phyloP scores from a whole-genome alignment of 2,113 vertebrate genomes.

The Hucho hucho region DNA sequence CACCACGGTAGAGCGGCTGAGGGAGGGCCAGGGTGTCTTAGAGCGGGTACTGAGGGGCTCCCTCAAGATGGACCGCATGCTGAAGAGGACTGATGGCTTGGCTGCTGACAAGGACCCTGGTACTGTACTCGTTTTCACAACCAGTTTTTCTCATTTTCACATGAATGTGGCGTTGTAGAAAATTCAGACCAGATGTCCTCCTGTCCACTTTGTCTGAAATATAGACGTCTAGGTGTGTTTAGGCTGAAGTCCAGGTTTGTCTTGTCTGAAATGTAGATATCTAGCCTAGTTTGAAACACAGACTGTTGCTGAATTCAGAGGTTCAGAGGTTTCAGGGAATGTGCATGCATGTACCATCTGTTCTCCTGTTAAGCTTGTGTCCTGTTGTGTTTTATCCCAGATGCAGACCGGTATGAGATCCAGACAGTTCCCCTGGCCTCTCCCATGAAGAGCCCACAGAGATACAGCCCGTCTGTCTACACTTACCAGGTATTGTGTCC shows the following conservation, averaged over 20 bases:
- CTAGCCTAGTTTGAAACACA: too few species aligned
- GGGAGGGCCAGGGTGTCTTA: constrained; percentile 88
- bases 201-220: too few species aligned
- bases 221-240: too few species aligned
- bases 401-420: constrained; percentile 80
- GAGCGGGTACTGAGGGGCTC: constrained; percentile 86
- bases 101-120: constrained; percentile 75
- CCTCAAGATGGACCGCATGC: constrained; percentile 79
- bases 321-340: too few species aligned
- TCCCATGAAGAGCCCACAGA: constrained; percentile 88
- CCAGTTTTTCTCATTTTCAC: too few species aligned
- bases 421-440: constrained; percentile 75
- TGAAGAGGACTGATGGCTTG: constrained; percentile 76
- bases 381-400: constrained; percentile 69
- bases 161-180: too few species aligned
- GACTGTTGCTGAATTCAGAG: too few species aligned
- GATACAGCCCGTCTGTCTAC: constrained; percentile 72
- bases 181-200: too few species aligned
- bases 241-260: too few species aligned
- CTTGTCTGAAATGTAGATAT: too few species aligned
- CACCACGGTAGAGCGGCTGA: constrained; percentile 89
- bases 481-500: constrained; percentile 80
- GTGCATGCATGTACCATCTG: not conserved
- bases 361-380: not conserved
- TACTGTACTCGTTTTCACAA: constrained; percentile 20